Conservation (phyloP, 2,797 vertebrate genomes). For the Eulemur mongoz region DNA sequence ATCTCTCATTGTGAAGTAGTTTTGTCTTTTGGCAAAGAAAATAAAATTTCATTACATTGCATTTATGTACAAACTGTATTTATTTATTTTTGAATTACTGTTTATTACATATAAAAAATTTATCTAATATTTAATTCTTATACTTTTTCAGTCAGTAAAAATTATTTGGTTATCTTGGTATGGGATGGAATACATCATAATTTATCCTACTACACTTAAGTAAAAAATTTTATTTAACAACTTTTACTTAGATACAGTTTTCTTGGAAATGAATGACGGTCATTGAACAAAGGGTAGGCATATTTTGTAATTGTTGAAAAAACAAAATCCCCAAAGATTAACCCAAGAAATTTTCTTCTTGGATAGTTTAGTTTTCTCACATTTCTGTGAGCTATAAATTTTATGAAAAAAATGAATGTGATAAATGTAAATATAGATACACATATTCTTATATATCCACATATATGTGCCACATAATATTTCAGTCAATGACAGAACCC, state of each 20-base stretch:
- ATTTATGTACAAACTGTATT: background rate
- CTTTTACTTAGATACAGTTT: background rate
- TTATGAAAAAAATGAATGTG: background rate
- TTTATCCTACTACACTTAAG: background rate
- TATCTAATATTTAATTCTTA: background rate
- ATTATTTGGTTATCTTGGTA: background rate
- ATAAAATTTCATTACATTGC: background rate
- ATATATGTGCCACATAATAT: background rate
- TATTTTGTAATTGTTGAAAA: background rate
- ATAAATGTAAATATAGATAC: background rate
- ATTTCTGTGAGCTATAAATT: background rate
- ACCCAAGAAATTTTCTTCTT: background rate
- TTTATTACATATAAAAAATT: background rate
- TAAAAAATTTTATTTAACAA: background rate
- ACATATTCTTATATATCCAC: background rate
- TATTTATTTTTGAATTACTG: background rate
- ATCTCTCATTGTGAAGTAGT: background rate
- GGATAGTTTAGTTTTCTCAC: background rate
- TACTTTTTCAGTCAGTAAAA: background rate
- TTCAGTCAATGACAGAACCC: background rate
- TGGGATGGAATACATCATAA: background rate
- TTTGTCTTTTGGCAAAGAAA: background rate
- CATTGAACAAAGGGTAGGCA: background rate
- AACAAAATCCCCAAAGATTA: background rate
- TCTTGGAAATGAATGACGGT: background rate